Percentiles rank a stretch among this genome's conserved stretches.
phyloP scores from a whole-genome alignment of 2,113 vertebrate genomes.

The Silurus meridionalis region DNA sequence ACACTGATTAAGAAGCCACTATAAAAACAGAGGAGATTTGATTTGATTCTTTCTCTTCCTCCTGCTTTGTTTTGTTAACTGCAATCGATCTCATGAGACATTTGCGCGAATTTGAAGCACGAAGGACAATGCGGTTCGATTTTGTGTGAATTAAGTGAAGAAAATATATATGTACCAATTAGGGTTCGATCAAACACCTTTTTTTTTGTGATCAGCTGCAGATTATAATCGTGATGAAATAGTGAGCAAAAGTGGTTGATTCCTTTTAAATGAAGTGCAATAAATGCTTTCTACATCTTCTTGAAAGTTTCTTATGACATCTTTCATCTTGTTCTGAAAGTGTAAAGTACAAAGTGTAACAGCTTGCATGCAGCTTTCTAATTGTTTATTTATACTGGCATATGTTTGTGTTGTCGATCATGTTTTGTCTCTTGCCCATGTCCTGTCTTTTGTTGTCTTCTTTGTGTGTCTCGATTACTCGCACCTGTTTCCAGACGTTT shows the following conservation, averaged over 20 bases:
- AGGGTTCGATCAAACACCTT: not conserved
- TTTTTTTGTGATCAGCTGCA: not conserved
- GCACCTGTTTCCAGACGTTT: too few relatives aligned
- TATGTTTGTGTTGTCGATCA: not conserved
- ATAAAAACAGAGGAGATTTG: not conserved
- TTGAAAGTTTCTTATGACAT: not conserved
- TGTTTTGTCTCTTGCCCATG: too few relatives aligned
- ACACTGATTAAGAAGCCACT: not conserved
- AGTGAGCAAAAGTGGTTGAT: not conserved
- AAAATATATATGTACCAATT: not conserved
- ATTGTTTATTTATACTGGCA: too few relatives aligned
- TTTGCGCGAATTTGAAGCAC: not conserved
- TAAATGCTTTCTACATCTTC: not conserved
- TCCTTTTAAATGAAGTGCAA: not conserved
- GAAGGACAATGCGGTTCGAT: not conserved
- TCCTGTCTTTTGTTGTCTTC: too few relatives aligned
- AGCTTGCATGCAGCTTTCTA: not conserved
- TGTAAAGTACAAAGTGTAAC: not conserved
- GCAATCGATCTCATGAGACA: not conserved
- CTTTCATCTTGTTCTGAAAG: not conserved
- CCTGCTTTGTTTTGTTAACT: not conserved
- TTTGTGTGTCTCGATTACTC: too few relatives aligned
- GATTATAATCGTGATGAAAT: not conserved
- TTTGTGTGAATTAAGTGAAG: not conserved
- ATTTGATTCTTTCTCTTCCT: constrained; percentile 1